These are phyloP conservation scores for Trichomalopsis sarcophagae DNA, from an alignment of 1,140 invertebrate species.

Conservation along the genomic window DNA sequence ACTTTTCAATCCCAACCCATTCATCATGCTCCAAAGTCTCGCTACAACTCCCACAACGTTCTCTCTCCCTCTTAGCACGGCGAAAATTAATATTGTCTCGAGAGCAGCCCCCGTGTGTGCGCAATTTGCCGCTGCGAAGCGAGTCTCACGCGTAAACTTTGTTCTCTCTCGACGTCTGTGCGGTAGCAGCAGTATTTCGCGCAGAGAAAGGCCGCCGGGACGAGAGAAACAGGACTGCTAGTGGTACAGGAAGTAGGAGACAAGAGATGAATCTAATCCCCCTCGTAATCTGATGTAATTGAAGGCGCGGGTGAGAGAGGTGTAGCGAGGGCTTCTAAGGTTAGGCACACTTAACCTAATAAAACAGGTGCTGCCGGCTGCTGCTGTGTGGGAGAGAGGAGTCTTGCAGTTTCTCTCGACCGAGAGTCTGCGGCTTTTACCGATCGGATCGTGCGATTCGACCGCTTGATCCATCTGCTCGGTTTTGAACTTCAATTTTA, in stretches of 20 bases:
- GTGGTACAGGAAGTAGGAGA: neutral
- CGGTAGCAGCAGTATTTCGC: constrained; percentile 22
- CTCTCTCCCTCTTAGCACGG: neutral
- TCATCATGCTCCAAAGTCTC: neutral
- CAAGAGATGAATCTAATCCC: constrained; percentile 49
- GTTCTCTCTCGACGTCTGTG: constrained; percentile 13
- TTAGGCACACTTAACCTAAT: constrained; percentile 30
- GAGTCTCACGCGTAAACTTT: constrained; percentile 42
- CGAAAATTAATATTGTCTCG: constrained; percentile 46
- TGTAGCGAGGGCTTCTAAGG: constrained; percentile 29
- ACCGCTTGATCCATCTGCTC: neutral
- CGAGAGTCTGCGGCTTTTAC: neutral
- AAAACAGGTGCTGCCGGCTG: constrained; percentile 22
- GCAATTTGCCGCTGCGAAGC: constrained; percentile 30
- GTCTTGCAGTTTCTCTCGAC: neutral
- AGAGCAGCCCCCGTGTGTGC: constrained; percentile 3
- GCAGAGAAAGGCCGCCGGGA: neutral
- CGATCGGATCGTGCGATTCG: neutral
- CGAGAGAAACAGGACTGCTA: neutral
- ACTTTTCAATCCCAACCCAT: no score
- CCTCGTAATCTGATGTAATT: constrained; percentile 56
- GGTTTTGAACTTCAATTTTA: neutral
- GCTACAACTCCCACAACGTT: neutral
- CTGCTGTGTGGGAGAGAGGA: neutral
- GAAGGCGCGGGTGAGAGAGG: constrained; percentile 29